phyloP scores from a whole-genome alignment of 2,888 invertebrate genomes.

The Tetanocera ferruginea region DNA sequence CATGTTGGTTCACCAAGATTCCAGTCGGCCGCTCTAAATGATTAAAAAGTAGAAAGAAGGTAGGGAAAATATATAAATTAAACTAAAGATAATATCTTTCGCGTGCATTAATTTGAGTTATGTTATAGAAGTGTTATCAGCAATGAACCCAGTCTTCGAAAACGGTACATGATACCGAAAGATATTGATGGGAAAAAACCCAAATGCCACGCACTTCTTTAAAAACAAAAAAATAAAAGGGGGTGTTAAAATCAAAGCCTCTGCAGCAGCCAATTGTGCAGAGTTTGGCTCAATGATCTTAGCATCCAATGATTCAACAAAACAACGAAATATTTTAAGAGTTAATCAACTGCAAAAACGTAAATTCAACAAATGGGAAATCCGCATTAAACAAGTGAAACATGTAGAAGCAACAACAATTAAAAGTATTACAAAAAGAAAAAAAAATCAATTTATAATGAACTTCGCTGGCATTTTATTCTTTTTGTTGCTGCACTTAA shows the following conservation, averaged over 20 bases:
- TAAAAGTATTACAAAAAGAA: not conserved
- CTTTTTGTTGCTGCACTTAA: constrained; percentile 29
- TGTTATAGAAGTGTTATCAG: not conserved
- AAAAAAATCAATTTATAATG: constrained; percentile 16
- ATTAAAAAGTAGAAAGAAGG: not conserved
- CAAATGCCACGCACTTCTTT: not conserved
- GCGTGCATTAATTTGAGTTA: no score
- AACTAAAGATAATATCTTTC: no score
- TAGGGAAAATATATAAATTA: not conserved
- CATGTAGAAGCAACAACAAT: not conserved
- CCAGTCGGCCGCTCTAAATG: constrained; percentile 96
- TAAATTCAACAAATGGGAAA: not conserved
- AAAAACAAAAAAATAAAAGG: no score
- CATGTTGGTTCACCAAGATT: constrained; percentile 98
- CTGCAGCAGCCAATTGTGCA: no score
- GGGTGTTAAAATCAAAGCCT: no score
- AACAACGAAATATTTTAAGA: not conserved
- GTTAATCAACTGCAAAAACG: not conserved
- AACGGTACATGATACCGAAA: not conserved
- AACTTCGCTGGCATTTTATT: constrained; percentile 3
- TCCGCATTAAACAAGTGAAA: no score
- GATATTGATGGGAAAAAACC: not conserved
- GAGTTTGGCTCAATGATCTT: not conserved
- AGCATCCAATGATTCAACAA: not conserved
- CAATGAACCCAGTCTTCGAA: not conserved